Evolutionary conservation across 2,888 invertebrate species (phyloP).

Genomic region (Habroteleia sp.): DNA sequence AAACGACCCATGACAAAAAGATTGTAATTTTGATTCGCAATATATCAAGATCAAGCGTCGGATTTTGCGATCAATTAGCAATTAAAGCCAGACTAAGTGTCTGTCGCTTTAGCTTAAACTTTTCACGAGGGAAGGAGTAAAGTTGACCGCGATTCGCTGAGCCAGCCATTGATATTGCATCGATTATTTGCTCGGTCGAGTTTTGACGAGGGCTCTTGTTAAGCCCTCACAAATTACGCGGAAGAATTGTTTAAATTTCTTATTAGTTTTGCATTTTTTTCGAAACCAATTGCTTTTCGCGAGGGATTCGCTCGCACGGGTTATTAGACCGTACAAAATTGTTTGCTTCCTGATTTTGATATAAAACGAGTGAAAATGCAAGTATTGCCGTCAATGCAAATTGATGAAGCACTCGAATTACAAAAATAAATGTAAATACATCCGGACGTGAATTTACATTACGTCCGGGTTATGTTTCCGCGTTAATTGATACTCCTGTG

Average conservation of each 20-base stretch:
- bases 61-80: constrained; percentile 78
- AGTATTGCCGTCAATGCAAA: not conserved
- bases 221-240: constrained; percentile 37
- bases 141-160: constrained; percentile 72
- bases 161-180: constrained; percentile 69
- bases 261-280: constrained; percentile 8
- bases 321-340: too few relatives aligned
- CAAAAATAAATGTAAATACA: constrained; percentile 22
- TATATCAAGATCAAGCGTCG: constrained; percentile 74
- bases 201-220: constrained; percentile 37
- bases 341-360: too few relatives aligned
- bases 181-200: constrained; percentile 61
- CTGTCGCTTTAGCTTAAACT: constrained; percentile 75
- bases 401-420: constrained; percentile 5
- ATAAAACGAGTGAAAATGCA: not conserved
- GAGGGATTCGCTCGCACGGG: too few relatives aligned
- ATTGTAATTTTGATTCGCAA: constrained; percentile 47
- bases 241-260: constrained; percentile 10
- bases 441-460: constrained; percentile 18
- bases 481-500: constrained; percentile 24
- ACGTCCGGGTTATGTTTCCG: constrained; percentile 7
- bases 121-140: constrained; percentile 69
- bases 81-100: constrained; percentile 78
- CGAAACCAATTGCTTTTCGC: too few relatives aligned
- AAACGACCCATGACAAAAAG: constrained; percentile 19